Evolutionary conservation across 2,113 vertebrate genomes (phyloP), one percentile per base, ranked within the genome.

Genomic region (Epinephelus lanceolatus): DNA sequence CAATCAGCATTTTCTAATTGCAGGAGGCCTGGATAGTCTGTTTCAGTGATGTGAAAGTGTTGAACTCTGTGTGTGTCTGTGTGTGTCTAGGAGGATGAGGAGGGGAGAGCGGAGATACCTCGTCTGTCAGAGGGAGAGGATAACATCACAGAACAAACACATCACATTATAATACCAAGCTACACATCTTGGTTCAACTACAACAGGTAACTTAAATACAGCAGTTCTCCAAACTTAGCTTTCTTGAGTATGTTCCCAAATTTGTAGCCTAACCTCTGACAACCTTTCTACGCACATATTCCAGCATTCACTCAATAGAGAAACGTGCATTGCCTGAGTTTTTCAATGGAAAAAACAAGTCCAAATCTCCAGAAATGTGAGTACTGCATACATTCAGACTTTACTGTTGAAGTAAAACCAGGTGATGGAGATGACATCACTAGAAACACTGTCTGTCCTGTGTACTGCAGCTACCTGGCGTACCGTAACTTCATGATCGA

Each of bases 401-500:
- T 60, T 4, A 30, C 0, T 0, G 3, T 27, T 27, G 3, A 21
- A 15, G 10, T 42, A 1, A 3, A 2, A 49, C 4, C 12, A 19
- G 8, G n/a, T 57, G 19, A 67, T 57, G 18, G 6, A 55, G 27
- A 67, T 47, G 6, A 5, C 0, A 0, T 60, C 30, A 11, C 33
- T 62, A 13, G 30, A 42, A 40, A 5, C 45, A 17, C 66, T 7
- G 23, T 69, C 27, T 17, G 59, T 1, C 1, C 0, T 83, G 0
- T 73, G 56, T 89, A 12, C 88, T 80, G 33, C 90, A 99, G 98
- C 95, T 99, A 96, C 93, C 88, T 99, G 95, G 98, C 98, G 0
- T 99, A 99, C 89, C 97, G 98, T 69, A 99, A 99, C 94, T 99
- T 99, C 93, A 99, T 99, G 97, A 98, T 99, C 0, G 98, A 99